Conservation (phyloP, 2,888 invertebrate species). For the Pollenia labialis region DNA sequence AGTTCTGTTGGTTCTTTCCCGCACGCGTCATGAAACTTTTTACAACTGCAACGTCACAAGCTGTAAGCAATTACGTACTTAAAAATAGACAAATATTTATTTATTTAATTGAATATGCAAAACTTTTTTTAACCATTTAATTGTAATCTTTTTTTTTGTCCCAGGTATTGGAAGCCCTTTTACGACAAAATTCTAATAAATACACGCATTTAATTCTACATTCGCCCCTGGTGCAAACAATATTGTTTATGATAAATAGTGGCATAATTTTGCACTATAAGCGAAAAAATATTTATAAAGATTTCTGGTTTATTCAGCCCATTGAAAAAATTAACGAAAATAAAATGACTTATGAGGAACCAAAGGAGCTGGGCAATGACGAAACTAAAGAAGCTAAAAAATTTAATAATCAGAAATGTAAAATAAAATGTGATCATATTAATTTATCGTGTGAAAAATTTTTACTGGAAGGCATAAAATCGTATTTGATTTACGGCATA, state of each 20-base stretch:
- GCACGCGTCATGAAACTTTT: slow-evolving; percentile 75
- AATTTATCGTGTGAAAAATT: slow-evolving; percentile 62
- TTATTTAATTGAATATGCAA: background rate
- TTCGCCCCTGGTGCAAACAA: slow-evolving; percentile 75
- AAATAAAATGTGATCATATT: slow-evolving; percentile 63
- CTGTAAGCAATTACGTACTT: slow-evolving; percentile 75
- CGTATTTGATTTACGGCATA: slow-evolving; percentile 76
- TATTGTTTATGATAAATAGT: slow-evolving; percentile 80
- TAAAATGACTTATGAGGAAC: background rate
- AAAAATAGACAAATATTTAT: background rate
- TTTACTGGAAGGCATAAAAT: slow-evolving; percentile 76
- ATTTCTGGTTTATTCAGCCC: slow-evolving; percentile 79
- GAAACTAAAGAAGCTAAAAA: background rate
- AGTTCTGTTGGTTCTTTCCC: slow-evolving; percentile 71
- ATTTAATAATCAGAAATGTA: background rate
- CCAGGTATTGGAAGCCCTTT: slow-evolving; percentile 77
- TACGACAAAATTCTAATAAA: slow-evolving; percentile 74
- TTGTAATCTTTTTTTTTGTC: background rate
- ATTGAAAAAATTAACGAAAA: slow-evolving; percentile 8
- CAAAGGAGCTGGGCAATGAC: background rate
- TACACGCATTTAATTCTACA: slow-evolving; percentile 72
- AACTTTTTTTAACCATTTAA: background rate
- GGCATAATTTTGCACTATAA: slow-evolving; percentile 77
- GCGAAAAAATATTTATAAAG: slow-evolving; percentile 72
- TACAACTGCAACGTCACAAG: slow-evolving; percentile 77